Percentiles rank a stretch among this genome's conserved stretches.
phyloP scores from a whole-genome alignment of 1,140 invertebrate genomes.

The Melipona quadrifasciata region DNA sequence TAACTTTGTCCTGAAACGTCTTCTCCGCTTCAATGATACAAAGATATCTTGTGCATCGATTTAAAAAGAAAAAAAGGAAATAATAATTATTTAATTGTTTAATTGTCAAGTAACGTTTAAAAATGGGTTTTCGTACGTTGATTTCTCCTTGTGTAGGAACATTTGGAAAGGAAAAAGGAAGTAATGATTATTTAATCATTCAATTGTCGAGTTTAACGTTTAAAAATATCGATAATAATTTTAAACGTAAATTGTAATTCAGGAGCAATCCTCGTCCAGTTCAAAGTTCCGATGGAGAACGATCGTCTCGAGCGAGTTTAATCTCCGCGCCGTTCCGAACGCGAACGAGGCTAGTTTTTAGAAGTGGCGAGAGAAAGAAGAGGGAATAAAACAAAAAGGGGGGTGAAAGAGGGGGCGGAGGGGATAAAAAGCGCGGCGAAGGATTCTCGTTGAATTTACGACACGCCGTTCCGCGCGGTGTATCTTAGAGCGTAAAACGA shows the following conservation, averaged over 20 bases:
- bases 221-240: too few relatives aligned
- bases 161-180: not conserved
- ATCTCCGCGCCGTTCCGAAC: not conserved
- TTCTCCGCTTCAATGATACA: not conserved
- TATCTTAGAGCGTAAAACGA: not conserved
- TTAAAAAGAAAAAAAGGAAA: too few relatives aligned
- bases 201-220: too few relatives aligned
- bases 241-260: not conserved
- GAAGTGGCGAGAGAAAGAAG: not conserved
- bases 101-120: too few relatives aligned
- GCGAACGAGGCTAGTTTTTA: constrained; percentile 10
- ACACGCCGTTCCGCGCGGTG: not conserved
- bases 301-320: not conserved
- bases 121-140: too few relatives aligned
- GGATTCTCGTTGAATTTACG: constrained; percentile 10
- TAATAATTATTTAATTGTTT: too few relatives aligned
- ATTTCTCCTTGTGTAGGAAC: not conserved
- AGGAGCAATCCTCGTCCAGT: not conserved
- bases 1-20: not conserved
- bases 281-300: not conserved
- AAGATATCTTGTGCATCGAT: too few relatives aligned
- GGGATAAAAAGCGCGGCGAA: not conserved
- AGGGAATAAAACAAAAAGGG: too few relatives aligned
- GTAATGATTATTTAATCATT: too few relatives aligned
- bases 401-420: not conserved